These are phyloP conservation scores for Porites divaricata DNA, from an alignment of 92 coral and sea anemone genomes.

Conservation along the genomic window DNA sequence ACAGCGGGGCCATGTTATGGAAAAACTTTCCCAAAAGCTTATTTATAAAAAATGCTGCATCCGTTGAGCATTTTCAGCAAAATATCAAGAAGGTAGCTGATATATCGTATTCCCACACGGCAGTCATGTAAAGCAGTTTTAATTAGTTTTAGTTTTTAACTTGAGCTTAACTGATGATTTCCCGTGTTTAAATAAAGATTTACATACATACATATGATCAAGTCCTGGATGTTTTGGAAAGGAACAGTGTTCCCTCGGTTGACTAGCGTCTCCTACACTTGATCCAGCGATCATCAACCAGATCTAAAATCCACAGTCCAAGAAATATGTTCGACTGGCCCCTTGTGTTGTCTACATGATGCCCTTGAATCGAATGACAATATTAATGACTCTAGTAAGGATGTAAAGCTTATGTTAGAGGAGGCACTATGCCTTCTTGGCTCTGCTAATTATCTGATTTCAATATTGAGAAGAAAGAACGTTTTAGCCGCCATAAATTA, in stretches of 20 bases:
- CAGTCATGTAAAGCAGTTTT: too few relatives aligned
- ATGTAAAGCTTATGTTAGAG: conserved; percentile 13
- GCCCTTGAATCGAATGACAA: not conserved
- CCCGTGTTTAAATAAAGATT: too few relatives aligned
- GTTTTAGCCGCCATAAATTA: conserved; percentile 27
- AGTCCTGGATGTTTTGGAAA: not conserved
- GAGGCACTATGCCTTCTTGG: conserved; percentile 39
- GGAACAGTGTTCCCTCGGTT: not conserved
- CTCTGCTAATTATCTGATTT: conserved; percentile 33
- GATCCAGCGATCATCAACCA: not conserved
- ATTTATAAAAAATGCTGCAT: too few relatives aligned
- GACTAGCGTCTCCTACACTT: not conserved
- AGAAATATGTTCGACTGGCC: conserved; percentile 26
- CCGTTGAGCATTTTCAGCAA: too few relatives aligned
- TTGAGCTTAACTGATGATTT: too few relatives aligned
- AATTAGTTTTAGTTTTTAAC: too few relatives aligned
- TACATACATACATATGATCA: too few relatives aligned
- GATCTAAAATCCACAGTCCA: not conserved
- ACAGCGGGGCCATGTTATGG: too few relatives aligned
- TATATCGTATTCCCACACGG: too few relatives aligned
- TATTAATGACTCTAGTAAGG: conserved; percentile 31
- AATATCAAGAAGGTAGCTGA: too few relatives aligned
- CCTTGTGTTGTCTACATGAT: conserved; percentile 56
- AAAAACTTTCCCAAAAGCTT: too few relatives aligned
- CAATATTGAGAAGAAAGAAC: conserved; percentile 40